A percentile compares a stretch with the other conserved stretches of the same genome.
These are phyloP conservation scores for Drosophila pachea DNA, from an alignment of 1,140 invertebrate genomes.

Conservation along the genomic window DNA sequence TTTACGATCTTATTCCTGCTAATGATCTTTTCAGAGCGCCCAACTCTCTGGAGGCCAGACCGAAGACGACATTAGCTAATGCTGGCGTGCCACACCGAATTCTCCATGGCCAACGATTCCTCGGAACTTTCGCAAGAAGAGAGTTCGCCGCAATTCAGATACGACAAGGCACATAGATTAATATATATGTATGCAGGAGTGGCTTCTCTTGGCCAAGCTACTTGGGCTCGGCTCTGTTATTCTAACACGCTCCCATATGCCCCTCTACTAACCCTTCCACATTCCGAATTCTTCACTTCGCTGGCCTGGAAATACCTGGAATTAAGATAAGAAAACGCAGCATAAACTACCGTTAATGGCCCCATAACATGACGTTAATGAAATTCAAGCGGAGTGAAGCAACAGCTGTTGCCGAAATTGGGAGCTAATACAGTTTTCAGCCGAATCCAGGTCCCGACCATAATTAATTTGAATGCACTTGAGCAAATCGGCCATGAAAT, in stretches of 20 bases:
- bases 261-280: no score
- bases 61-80: conserved; percentile 30
- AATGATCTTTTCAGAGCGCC: conserved; percentile 65
- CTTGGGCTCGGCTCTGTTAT: no score
- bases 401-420: conserved; percentile 64
- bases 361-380: conserved; percentile 41
- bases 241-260: no score
- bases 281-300: neutral
- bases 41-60: conserved; percentile 10
- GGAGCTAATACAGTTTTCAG: conserved; percentile 36
- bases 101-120: conserved; percentile 18
- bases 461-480: conserved; percentile 71
- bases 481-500: conserved; percentile 71
- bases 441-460: conserved; percentile 24
- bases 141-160: conserved; percentile 8
- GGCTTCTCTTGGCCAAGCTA: no score
- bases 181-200: no score
- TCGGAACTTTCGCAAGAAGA: conserved; percentile 36
- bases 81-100: conserved; percentile 12
- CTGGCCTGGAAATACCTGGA: conserved; percentile 14
- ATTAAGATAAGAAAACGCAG: neutral
- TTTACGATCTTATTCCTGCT: conserved; percentile 76
- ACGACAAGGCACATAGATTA: neutral
- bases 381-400: conserved; percentile 34
- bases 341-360: conserved; percentile 23